phyloP scores from a whole-genome alignment of 2,888 invertebrate species.

The Capitulum mitella region DNA sequence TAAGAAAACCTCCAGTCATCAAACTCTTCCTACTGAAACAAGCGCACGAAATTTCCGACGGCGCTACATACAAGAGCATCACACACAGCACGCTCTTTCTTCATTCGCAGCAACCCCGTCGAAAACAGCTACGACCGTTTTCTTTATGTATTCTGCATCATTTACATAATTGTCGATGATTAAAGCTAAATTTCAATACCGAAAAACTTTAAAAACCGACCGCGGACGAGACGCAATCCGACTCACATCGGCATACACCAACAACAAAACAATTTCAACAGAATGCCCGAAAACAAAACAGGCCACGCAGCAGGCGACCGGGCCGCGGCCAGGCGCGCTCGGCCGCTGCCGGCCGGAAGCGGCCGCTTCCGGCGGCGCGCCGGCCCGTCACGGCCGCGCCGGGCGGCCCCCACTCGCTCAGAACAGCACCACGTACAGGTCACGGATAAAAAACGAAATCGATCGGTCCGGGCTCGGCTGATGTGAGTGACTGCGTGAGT shows the following conservation, averaged over 20 bases:
- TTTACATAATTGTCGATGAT: conserved; percentile 5
- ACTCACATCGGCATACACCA: not conserved
- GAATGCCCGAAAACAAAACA: not conserved
- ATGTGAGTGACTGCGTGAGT: not conserved
- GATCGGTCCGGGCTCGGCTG: not conserved
- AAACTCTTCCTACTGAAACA: no score
- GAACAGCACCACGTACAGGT: not conserved
- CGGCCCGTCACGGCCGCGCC: not conserved
- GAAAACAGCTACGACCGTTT: not conserved
- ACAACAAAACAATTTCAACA: not conserved
- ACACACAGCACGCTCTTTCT: no score
- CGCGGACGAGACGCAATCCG: not conserved
- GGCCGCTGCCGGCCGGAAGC: not conserved
- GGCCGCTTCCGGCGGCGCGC: not conserved
- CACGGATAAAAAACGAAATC: not conserved
- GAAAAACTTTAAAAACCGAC: not conserved
- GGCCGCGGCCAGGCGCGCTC: not conserved
- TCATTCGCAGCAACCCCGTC: no score
- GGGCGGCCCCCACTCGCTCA: not conserved
- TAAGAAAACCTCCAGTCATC: no score
- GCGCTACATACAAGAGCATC: no score
- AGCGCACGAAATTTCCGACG: no score
- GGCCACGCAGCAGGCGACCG: not conserved
- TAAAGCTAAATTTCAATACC: conserved; percentile 24
- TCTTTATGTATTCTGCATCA: not conserved